Evolutionary conservation across 2,888 invertebrate species (phyloP), one percentile per base, ranked within the genome.

Genomic region (Drosophila monieri): DNA sequence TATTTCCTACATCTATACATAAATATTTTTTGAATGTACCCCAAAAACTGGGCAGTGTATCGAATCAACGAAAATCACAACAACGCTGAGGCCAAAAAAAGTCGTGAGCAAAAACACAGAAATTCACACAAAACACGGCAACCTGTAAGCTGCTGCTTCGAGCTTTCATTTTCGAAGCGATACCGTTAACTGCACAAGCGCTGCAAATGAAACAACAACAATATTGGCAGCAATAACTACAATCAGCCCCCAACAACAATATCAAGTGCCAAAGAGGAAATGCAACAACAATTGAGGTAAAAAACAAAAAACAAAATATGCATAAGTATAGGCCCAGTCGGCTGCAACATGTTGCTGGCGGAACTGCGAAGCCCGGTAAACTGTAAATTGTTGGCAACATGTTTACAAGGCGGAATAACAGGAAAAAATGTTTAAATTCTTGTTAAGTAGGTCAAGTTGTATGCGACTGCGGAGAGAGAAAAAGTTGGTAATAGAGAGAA

Each of bases 91-190:
- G 67, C 37, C 46, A 67, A 46, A 60, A 56, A 46, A 47, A 77
- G 60, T 85, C 74, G 80, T 86, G 80, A 71, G 69, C 39, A 54
- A 67, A 83, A 83, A 67, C 78, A 74, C 51, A 64, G 66, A 67
- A 73, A 80, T 77, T 64, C 70, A 70, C 68, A 85, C 83, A 66
- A 67, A 49, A 68, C 49, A 41, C 35, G 67, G 48, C 48, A 78
- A 80, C 75, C 85, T 85, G 85, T 65, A 59, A 70, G 52, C 60
- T 66, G 80, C 61, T 76, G 76, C 81, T 74, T 44, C 72, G 73
- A 89, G 90, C 90, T 90, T 90, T 90, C 89, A 89, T 90, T 90
- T 90, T 90, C 89, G 80, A 81, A 88, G 86, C 77, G 73, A 78
- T 88, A 87, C 85, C 89, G 89, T 89, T 89, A 87, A 74, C 77